These are phyloP conservation scores for Eledona agricola DNA, from an alignment of 2,888 invertebrate genomes.

Conservation along the genomic window DNA sequence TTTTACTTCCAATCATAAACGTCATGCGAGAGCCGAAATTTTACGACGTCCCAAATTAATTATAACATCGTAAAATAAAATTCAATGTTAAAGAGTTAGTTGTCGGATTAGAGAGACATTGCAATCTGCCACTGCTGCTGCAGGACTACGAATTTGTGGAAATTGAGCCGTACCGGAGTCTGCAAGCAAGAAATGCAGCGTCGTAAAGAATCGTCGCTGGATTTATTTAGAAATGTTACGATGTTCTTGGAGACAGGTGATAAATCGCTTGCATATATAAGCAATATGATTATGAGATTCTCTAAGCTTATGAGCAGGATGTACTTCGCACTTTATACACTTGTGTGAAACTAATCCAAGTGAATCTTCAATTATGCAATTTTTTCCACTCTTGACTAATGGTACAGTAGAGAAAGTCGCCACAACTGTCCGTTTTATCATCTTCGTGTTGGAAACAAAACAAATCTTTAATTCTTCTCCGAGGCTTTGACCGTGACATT, in stretches of 20 bases:
- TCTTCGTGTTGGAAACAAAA: no score
- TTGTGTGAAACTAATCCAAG: slow-evolving; percentile 35
- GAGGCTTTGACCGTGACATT: slow-evolving; percentile 33
- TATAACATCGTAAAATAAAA: slow-evolving; percentile 31
- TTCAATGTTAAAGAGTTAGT: no score
- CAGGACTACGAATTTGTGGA: no score
- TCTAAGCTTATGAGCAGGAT: slow-evolving; percentile 42
- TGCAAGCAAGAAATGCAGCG: slow-evolving; percentile 12
- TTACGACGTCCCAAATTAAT: slow-evolving; percentile 29
- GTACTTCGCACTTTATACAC: slow-evolving; percentile 47
- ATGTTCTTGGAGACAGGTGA: slow-evolving; percentile 46
- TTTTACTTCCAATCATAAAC: slow-evolving; percentile 27
- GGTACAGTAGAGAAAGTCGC: slow-evolving; percentile 13
- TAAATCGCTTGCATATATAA: slow-evolving; percentile 45
- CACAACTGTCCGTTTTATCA: no score
- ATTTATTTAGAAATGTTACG: slow-evolving; percentile 46
- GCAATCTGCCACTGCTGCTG: no score
- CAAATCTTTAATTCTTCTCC: no score
- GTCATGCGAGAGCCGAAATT: slow-evolving; percentile 26
- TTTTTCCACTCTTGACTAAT: slow-evolving; percentile 20
- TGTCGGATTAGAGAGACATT: no score
- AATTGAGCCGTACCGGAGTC: no score
- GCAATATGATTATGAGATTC: slow-evolving; percentile 49
- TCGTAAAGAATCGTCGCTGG: slow-evolving; percentile 24
- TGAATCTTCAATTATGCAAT: slow-evolving; percentile 31